These are phyloP conservation scores for Belonocnema kinseyi DNA, from an alignment of 1,140 invertebrate species.

Conservation along the genomic window DNA sequence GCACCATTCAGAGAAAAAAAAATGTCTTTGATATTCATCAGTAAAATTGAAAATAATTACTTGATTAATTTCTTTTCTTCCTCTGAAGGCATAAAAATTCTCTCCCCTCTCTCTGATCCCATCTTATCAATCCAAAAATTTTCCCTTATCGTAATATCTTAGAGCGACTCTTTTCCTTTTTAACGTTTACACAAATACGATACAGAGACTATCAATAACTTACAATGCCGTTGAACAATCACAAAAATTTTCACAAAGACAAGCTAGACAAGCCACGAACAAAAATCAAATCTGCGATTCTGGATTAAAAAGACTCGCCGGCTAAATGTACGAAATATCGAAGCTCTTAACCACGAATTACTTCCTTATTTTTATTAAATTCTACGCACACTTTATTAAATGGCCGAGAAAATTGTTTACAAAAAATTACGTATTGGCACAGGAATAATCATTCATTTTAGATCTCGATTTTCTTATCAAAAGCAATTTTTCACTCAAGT, in stretches of 20 bases:
- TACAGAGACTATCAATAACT: slow-evolving; percentile 29
- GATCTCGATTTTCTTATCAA: not conserved
- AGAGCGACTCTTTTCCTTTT: slow-evolving; percentile 8
- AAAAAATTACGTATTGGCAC: slow-evolving; percentile 15
- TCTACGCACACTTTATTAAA: not conserved
- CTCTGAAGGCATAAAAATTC: slow-evolving; percentile 6
- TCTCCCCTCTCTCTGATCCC: not conserved
- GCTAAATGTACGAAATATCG: slow-evolving; percentile 7
- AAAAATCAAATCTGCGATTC: not conserved
- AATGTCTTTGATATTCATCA: too few relatives aligned
- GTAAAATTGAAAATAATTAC: too few relatives aligned
- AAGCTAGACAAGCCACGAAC: slow-evolving; percentile 15
- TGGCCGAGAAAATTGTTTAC: not conserved
- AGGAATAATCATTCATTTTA: slow-evolving; percentile 4
- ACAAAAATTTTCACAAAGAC: not conserved
- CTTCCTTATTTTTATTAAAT: not conserved
- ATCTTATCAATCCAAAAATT: not conserved
- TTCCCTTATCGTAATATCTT: slow-evolving; percentile 16
- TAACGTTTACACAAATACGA: slow-evolving; percentile 5
- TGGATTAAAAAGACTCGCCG: slow-evolving; percentile 4
- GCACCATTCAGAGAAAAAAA: slow-evolving; percentile 9
- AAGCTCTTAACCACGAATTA: slow-evolving; percentile 22
- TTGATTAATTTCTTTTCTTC: not conserved
- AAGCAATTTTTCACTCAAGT: not conserved
- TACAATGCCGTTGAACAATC: not conserved